Percentiles rank a stretch among this genome's conserved stretches.
phyloP scores from a whole-genome alignment of 2,888 invertebrate genomes.

The Drosophila ochracea region DNA sequence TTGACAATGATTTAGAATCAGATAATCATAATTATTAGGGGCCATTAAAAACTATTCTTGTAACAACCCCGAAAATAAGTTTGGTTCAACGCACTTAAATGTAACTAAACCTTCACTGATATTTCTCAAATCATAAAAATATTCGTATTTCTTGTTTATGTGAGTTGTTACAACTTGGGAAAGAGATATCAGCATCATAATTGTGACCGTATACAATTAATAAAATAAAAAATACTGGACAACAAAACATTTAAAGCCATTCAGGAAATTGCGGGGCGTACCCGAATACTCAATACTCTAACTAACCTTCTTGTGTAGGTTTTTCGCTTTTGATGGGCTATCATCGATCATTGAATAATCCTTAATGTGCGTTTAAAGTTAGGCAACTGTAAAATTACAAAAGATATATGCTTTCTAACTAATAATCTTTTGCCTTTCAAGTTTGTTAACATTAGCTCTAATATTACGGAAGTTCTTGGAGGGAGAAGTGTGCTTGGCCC shows the following conservation, averaged over 20 bases:
- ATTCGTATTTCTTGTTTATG: background rate
- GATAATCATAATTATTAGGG: slow-evolving; percentile 7
- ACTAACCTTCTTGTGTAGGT: too few species aligned
- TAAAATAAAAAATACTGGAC: background rate
- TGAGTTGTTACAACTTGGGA: background rate
- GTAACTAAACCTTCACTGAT: slow-evolving; percentile 8
- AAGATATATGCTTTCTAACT: too few species aligned
- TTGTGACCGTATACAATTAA: background rate
- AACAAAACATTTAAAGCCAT: background rate
- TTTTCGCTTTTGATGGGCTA: background rate
- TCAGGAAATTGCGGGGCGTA: too few species aligned
- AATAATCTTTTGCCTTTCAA: too few species aligned
- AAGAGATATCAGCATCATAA: background rate
- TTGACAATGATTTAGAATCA: slow-evolving; percentile 40
- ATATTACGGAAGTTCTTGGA: too few species aligned
- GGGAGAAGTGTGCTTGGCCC: too few species aligned
- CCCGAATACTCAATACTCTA: background rate
- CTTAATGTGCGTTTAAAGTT: too few species aligned
- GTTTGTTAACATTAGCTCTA: too few species aligned
- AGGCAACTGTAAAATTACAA: too few species aligned
- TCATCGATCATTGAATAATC: background rate
- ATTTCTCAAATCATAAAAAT: background rate
- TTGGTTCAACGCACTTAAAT: slow-evolving; percentile 15
- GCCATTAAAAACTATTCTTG: slow-evolving; percentile 10
- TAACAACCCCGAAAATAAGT: background rate